Evolutionary conservation across 2,113 vertebrate genomes (phyloP), one percentile per base, ranked within the genome.

Genomic region (Otocyon megalotis): DNA sequence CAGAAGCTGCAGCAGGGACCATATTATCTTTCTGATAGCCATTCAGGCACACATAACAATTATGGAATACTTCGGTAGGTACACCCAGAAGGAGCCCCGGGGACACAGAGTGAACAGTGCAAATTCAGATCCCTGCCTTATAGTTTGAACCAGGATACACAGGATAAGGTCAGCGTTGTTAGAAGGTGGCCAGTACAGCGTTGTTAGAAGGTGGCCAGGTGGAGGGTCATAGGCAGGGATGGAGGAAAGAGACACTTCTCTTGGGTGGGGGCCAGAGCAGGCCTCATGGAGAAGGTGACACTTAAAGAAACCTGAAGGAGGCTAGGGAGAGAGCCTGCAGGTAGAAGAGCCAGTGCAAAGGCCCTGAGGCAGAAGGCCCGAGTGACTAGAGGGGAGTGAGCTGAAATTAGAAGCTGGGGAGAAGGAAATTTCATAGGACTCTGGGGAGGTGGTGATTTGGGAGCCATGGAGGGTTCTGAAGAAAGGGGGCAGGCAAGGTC

Each of bases 21-120:
- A 0, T 60, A 4, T 62, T 67, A 5, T 32, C 30, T 77, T 48
- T 69, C 79, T 7, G 28, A 14, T n/a, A 15, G 48, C 30, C 69
- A 32, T 37, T 88, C 53, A 17, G 24, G 32, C 12, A 26, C 8
- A 1, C 2, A 2, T n/a, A 0, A 0, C 32, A 3, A 10, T 82
- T 76, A 26, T 22, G 16, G 26, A 54, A 32, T 3, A 7, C 32
- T 19, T 69, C 14, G 9, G 43, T 48, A 76, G 72, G 7, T 8
- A 5, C 53, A 32, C 77, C 30, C 88, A 67, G 50, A 77, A 32
- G 37, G 72, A 37, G 12, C 24, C 62, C 22, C 0, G 0, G 35
- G 56, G 50, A 69, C 58, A 19, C 16, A 35, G 32, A 53, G 15
- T 60, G 54, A 74, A 56, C 28, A 76, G 22, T 16, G 22, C 35